Evolutionary conservation across 2,797 vertebrate genomes (phyloP).

Genomic region (Coregonus sp.): DNA sequence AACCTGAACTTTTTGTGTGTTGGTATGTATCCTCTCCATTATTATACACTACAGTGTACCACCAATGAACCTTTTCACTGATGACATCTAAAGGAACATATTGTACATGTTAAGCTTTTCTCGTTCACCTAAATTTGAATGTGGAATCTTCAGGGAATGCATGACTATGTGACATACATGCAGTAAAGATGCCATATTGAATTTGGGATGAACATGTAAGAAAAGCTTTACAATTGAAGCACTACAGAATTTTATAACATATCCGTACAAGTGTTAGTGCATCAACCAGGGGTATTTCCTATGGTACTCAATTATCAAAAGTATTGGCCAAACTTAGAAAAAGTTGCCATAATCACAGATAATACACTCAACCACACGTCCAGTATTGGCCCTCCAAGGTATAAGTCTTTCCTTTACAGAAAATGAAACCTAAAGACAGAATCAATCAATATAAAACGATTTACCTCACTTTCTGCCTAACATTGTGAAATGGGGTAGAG

Average conservation of each 20-base stretch:
- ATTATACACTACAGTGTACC: no score
- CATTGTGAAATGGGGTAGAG: conserved; percentile 39
- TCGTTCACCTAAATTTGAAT: neutral
- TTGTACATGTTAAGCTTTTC: neutral
- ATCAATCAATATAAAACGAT: conserved; percentile 36
- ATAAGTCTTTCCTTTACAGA: neutral
- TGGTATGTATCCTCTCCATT: neutral
- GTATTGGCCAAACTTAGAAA: neutral
- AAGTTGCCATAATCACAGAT: neutral
- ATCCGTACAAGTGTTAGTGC: neutral
- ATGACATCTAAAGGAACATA: no score
- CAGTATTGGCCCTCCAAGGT: neutral
- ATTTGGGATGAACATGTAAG: neutral
- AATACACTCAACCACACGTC: neutral
- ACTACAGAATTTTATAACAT: neutral
- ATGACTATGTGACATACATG: neutral
- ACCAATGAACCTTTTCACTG: no score
- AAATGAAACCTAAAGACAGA: conserved; percentile 24
- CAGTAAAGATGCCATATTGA: neutral
- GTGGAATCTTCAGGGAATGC: neutral
- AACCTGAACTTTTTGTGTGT: no score
- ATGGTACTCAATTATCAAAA: neutral
- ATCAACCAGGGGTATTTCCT: neutral
- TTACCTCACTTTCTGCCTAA: conserved; percentile 27
- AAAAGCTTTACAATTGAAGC: neutral